Evolutionary conservation across 2,888 invertebrate genomes (phyloP), one percentile per base, ranked within the genome.

Genomic region (Plagiodera versicolora): DNA sequence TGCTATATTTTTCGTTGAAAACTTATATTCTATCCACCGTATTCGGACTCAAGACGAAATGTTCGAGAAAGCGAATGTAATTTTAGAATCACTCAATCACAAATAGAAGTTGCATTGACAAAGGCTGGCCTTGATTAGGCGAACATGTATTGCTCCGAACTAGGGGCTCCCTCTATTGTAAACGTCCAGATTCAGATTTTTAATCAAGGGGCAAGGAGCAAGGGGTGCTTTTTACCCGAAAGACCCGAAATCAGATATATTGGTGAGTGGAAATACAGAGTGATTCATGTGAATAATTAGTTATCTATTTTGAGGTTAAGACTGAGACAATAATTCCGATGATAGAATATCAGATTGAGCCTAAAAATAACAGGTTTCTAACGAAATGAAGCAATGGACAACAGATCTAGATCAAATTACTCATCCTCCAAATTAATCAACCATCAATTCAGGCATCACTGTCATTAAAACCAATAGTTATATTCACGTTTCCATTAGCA

Each of bases 81-180:
- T 77, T 78, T 76, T 73, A 73, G 74, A 76, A 74, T 77, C 76
- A 77, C 77, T 77, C 77, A 77, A 77, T 77, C 77, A 77, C 74
- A 75, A 77, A 76, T 75, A 77, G 74, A 72, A 71, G 72, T 69
- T 76, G 73, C 74, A 75, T 75, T 75, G 75, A 78, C 77, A 78
- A 78, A 75, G 75, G 72, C 71, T 74, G 69, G 73, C 73, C 75
- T 75, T 77, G 77, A 78, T 78, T 78, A 78, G 77, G 75, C 75
- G 76, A 75, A 75, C 77, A 72, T 73, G 70, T 73, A 57, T 47
- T 20, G 47, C 8, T 18, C 16, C 11, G 54, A 39, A 32, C 11
- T 48, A 55, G 44, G 52, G 51, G 55, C 19, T 50, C 14, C 28
- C 11, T 16, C 73, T 67, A 75, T 78, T 78, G 77, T 78, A 75